phyloP scores from a whole-genome alignment of 2,113 vertebrate species.

The Alligator sinensis region DNA sequence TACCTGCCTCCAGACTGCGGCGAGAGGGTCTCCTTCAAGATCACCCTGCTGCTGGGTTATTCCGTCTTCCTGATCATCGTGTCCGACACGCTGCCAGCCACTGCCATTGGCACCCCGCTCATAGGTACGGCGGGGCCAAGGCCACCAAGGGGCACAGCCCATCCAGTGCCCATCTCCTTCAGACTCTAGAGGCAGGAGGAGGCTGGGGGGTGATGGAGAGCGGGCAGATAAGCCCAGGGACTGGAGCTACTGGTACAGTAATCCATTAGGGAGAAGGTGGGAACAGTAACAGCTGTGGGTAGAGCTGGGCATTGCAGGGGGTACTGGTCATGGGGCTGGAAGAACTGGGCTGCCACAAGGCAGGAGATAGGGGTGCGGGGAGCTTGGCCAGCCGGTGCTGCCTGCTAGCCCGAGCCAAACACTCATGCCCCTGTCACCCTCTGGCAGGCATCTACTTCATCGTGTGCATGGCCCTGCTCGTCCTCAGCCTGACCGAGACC shows the following conservation, averaged over 20 bases:
- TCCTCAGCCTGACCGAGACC: constrained; percentile 94
- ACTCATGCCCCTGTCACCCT: neutral
- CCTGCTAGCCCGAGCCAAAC: neutral
- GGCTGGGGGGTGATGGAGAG: neutral
- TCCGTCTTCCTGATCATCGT: constrained; percentile 99
- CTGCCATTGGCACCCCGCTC: constrained; percentile 92
- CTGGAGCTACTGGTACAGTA: neutral
- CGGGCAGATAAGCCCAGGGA: neutral
- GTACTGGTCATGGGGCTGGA: no score
- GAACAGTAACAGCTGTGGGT: neutral
- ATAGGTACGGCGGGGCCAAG: constrained; percentile 80
- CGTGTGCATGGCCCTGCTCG: constrained; percentile 97
- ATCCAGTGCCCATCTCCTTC: no score
- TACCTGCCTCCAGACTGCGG: constrained; percentile 96
- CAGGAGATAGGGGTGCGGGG: no score
- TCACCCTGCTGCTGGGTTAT: constrained; percentile 96
- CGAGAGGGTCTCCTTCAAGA: constrained; percentile 98
- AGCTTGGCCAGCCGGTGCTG: rapidly evolving
- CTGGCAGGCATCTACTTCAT: constrained; percentile 92
- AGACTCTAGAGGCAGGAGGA: no score
- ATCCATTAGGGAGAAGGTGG: neutral
- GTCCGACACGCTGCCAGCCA: constrained; percentile 93
- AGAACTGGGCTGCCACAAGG: neutral
- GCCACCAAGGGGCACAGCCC: no score
- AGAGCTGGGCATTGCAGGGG: neutral